Base-by-base conservation (phyloP, 1,140 invertebrate genomes). In the Adelges cooleyi region DNA sequence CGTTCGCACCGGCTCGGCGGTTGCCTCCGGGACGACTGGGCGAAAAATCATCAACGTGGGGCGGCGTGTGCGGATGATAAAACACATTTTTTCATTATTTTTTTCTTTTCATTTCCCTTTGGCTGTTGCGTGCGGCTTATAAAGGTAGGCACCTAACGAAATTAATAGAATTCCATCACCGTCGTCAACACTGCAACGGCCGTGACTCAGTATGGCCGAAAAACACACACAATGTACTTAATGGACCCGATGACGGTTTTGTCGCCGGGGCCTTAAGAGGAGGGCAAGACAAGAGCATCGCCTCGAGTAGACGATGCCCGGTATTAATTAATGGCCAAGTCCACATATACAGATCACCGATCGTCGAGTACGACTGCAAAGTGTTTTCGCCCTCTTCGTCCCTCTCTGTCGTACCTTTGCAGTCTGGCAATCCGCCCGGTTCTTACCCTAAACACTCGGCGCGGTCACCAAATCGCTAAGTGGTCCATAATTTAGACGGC, bases 21-120 rank as follows among this genome's bases (percentile, higher is more conserved):
- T 17, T 11, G n/a, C 40, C 40, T n/a, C n/a, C 40, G 40, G n/a
- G 40, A 8, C 6, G 38, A 23, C 22, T 17, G 38, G 20, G 40
- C 38, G 42, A 46, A 46, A 62, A 62, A 62, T 62, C 40, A 46
- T 62, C 56, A 46, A 62, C 56, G 42, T 18, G 56, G 56, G 56
- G 27, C 56, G 3, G 17, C 20, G 40, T 46, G 18, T 62, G 33
- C n/a, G n/a, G n/a, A n/a, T n/a, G n/a, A n/a, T n/a, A n/a, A n/a
- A n/a, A n/a, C n/a, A n/a, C n/a, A n/a, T n/a, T 62, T 62, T 62
- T 62, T 48, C 56, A 62, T 62, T 62, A 62, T 62, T 33, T 59
- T 62, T 20, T 42, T 44, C 13, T 23, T 27, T 59, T 44, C 27
- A 25, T 53, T 53, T 53, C 17, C 20, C 20, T 20, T 25, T 20